Evolutionary conservation across 2,113 vertebrate species (phyloP).

Genomic region (Eulemur rufifrons): DNA sequence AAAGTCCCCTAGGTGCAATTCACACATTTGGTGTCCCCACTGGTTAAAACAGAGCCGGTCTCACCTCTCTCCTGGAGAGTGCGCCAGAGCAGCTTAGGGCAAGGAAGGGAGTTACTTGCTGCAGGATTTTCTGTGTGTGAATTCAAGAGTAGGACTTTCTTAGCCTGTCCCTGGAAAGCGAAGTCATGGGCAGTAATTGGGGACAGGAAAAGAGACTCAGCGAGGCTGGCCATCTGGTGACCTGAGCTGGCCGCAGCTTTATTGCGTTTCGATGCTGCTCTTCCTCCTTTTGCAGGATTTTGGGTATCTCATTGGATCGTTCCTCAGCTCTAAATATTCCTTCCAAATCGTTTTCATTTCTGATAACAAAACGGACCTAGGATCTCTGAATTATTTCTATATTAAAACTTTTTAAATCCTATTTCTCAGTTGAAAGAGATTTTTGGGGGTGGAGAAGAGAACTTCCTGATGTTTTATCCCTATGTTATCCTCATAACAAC

Average conservation of each 20-base stretch:
- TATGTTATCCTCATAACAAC: neutral
- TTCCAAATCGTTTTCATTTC: conserved; percentile 9
- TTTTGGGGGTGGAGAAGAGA: neutral
- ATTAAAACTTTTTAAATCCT: conserved; percentile 17
- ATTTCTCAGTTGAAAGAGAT: neutral
- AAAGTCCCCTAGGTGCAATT: neutral
- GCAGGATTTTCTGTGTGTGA: neutral
- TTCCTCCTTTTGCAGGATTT: conserved; percentile 49
- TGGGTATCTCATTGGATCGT: neutral
- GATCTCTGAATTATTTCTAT: neutral
- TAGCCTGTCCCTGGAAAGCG: conserved; percentile 60
- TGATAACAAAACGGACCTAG: conserved; percentile 8
- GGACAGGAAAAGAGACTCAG: conserved; percentile 16
- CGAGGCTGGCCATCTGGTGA: conserved; percentile 38
- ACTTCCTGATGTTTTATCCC: neutral
- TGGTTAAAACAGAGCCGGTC: neutral
- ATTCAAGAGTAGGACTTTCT: neutral
- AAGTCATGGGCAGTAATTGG: conserved; percentile 35
- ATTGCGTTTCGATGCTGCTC: conserved; percentile 15
- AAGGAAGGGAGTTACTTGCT: conserved; percentile 18
- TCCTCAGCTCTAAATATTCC: neutral
- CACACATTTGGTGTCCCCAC: neutral
- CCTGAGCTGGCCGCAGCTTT: conserved; percentile 48
- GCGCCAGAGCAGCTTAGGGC: neutral
- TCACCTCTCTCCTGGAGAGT: neutral